A percentile compares a stretch with the other conserved stretches of the same genome.
Conservation (phyloP, 2,797 vertebrate species). For the Enteromius paludinosus region DNA sequence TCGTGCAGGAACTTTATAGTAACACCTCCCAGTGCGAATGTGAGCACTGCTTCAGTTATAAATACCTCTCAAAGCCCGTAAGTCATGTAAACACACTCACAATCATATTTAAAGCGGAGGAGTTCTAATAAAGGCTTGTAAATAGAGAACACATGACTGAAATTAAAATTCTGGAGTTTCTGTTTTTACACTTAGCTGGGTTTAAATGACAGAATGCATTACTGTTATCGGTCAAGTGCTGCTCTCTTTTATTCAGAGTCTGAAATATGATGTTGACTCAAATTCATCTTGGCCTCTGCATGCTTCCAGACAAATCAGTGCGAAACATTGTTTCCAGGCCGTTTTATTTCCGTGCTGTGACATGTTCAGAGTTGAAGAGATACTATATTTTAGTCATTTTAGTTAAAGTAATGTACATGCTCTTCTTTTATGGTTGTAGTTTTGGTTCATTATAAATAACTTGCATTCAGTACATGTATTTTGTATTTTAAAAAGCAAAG, state of each 20-base stretch:
- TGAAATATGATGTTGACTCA: neutral
- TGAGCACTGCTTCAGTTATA: neutral
- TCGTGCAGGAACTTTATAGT: slow-evolving; percentile 2
- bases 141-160: neutral
- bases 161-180: neutral
- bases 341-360: neutral
- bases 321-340: neutral
- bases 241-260: neutral
- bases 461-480: no score
- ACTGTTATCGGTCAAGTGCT: neutral
- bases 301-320: neutral
- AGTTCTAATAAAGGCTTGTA: neutral
- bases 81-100: slow-evolving; percentile 6
- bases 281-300: neutral
- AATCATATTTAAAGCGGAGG: neutral
- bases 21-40: slow-evolving; percentile 4
- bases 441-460: no score
- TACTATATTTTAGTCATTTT: no score
- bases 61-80: neutral
- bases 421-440: no score
- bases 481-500: no score
- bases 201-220: slow-evolving; percentile 26
- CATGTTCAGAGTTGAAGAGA: neutral
- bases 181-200: slow-evolving; percentile 1
- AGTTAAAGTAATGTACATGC: no score